Conservation (phyloP, 2,888 invertebrate species). For the Smittia aterrima region DNA sequence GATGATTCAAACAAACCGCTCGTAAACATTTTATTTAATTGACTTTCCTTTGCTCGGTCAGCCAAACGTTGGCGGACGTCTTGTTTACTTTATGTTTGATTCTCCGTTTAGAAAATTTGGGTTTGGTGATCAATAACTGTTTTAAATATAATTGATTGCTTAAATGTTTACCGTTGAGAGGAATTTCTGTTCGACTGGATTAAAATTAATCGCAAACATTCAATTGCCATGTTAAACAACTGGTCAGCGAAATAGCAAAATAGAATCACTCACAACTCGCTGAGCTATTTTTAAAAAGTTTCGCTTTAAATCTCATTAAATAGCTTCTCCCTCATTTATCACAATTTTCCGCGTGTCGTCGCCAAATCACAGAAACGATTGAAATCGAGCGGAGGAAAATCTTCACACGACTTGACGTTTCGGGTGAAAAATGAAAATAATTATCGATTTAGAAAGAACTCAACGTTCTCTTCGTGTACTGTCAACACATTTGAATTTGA, state of each 20-base stretch:
- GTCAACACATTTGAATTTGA: slow-evolving; percentile 25
- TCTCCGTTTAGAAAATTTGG: no score
- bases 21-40: neutral
- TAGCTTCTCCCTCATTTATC: neutral
- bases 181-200: neutral
- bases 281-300: neutral
- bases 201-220: slow-evolving; percentile 4
- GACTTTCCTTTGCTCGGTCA: neutral
- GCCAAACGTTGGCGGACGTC: neutral
- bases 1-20: neutral
- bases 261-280: neutral
- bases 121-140: no score
- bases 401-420: neutral
- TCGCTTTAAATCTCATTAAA: slow-evolving; percentile 15
- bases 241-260: neutral
- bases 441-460: neutral
- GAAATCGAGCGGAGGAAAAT: neutral
- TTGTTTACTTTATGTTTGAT: neutral
- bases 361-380: neutral
- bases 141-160: neutral
- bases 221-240: neutral
- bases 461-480: slow-evolving; percentile 5
- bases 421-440: slow-evolving; percentile 21
- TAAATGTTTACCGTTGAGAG: neutral
- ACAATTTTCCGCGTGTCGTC: slow-evolving; percentile 3